Evolutionary conservation across 2,797 vertebrate genomes (phyloP), one percentile per base, ranked within the genome.

Genomic region (Gymnoscopelus braueri): DNA sequence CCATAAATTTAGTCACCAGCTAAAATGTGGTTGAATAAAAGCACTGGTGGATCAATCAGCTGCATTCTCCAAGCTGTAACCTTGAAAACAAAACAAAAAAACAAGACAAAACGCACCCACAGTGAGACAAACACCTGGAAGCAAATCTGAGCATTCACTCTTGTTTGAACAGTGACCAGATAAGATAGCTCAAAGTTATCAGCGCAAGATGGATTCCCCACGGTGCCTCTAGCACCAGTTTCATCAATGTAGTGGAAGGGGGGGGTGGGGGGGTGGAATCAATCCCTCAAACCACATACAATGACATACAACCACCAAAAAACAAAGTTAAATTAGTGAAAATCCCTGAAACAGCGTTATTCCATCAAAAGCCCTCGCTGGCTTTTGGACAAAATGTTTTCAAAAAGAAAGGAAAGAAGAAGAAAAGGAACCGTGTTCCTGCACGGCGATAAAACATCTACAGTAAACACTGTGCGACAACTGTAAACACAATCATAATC

Each of bases 141-240:
- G 89, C 84, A 85, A 92, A 91, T 84, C 88, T 75, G 53, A 84
- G 86, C 84, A 81, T 87, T 90, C 88, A 77, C 72, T 90, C 84
- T 85, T 92, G 90, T 92, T 91, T 91, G 87, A 92, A 89, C 89
- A 90, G 89, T 66, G 84, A 83, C 82, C 86, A 87, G 91, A 92
- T 92, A 92, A 92, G 90, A 92, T 90, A 88, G 89, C 86, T 88
- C 85, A 89, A 90, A 91, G 88, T 91, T 92, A 92, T 91, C 90
- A 91, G 89, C 82, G 69, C 64, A 82, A 89, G 85, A 92, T 86
- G 87, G 84, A 91, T 91, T 88, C 90, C 88, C 89, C 71, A 77
- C 82, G 85, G 83, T 84, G 69, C 48, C 74, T 71, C 57, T 75
- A 73, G 80, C 84, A 86, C 83, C 81, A 72, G 84, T 90, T 90